Conservation (phyloP, 1,140 invertebrate species). For the Zaprionus gabonicus region DNA sequence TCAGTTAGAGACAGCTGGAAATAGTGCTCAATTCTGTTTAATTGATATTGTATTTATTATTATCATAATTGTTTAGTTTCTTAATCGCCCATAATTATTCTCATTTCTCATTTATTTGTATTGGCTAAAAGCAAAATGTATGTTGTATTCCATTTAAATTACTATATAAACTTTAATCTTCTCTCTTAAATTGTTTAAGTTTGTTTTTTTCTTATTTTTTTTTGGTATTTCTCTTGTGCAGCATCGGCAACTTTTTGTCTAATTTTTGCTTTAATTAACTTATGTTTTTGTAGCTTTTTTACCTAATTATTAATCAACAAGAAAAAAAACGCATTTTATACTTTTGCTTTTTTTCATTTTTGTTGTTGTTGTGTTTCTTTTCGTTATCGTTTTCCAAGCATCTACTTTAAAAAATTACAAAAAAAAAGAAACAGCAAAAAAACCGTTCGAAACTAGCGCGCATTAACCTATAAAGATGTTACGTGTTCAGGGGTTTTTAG, state of each 20-base stretch:
- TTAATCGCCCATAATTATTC: constrained; percentile 28
- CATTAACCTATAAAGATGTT: constrained; percentile 67
- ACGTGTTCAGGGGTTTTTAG: constrained; percentile 28
- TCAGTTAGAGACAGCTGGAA: constrained; percentile 44
- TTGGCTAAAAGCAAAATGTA: constrained; percentile 54
- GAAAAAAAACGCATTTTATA: constrained; percentile 66
- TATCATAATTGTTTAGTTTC: constrained; percentile 12
- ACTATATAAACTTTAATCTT: constrained; percentile 35
- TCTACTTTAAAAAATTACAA: constrained; percentile 71
- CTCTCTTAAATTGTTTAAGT: constrained; percentile 11
- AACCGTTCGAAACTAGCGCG: constrained; percentile 61
- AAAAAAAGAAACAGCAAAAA: constrained; percentile 52
- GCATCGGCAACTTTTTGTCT: constrained; percentile 29
- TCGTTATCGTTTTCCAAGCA: constrained; percentile 55
- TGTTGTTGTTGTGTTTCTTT: constrained; percentile 24
- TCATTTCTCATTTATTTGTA: constrained; percentile 9
- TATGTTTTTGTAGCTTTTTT: constrained; percentile 60
- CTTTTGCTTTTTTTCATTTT: constrained; percentile 29
- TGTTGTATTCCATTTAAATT: constrained; percentile 29
- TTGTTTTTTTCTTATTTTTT: constrained; percentile 32
- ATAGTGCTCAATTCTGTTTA: constrained; percentile 45
- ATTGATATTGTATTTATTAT: constrained; percentile 10
- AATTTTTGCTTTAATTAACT: constrained; percentile 54
- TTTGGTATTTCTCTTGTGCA: constrained; percentile 41
- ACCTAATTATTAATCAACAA: constrained; percentile 83